Percentiles rank a stretch among this genome's conserved stretches.
Conservation (phyloP, 2,113 vertebrate species). For the Psettodes erumei region DNA sequence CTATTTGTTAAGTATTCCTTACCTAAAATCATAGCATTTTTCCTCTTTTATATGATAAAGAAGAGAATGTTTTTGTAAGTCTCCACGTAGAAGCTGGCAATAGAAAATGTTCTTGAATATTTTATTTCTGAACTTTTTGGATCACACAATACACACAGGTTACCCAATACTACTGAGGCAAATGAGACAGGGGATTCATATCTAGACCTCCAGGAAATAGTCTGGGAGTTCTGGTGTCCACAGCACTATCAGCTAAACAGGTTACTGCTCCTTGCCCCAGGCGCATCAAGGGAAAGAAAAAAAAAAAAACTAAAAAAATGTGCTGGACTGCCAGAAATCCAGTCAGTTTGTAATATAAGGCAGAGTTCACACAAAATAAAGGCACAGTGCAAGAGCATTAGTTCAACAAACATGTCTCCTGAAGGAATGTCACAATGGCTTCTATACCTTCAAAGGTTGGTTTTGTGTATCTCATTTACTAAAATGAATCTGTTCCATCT, state of each 20-base stretch:
- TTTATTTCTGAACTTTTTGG: too few relatives aligned
- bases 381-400: background rate
- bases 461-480: background rate
- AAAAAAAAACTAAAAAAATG: too few relatives aligned
- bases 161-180: too few relatives aligned
- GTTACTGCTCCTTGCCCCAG: background rate
- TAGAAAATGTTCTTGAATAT: too few relatives aligned
- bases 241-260: background rate
- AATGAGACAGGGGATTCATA: background rate
- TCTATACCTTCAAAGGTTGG: background rate
- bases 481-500: background rate
- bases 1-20: background rate
- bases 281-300: background rate
- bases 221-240: background rate
- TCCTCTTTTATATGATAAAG: background rate
- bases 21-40: background rate
- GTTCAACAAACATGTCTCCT: background rate
- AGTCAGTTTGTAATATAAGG: background rate
- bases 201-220: background rate
- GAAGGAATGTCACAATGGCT: background rate
- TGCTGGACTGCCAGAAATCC: background rate
- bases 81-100: too few relatives aligned
- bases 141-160: too few relatives aligned
- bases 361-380: background rate
- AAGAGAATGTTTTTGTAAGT: background rate